Base-by-base conservation (phyloP, 2,797 vertebrate genomes). In the Amniataba percoides region DNA sequence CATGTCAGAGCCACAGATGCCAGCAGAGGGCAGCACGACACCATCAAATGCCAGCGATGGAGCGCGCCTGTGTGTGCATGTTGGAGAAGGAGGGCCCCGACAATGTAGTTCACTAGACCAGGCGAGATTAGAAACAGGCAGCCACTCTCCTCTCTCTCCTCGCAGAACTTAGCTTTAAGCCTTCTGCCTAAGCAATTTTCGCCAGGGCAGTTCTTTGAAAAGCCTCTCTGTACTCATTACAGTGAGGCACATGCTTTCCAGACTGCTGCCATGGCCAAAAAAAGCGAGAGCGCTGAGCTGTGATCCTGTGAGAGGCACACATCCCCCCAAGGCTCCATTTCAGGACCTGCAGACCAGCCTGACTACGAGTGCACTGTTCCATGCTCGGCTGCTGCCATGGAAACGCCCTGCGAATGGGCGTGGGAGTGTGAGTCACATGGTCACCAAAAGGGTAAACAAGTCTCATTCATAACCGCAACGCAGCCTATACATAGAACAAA, bases 391-490 rank as follows among this genome's bases (percentile, higher is more conserved):
- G 93, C 92, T 94, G 65, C 93, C 95, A 94, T 95, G 93, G 94
- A 89, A 93, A 95, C 91, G 46, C 83, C 89, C 84, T 88, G 86
- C 84, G 49, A 93, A 94, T 93, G 92, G 93, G 92, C 63, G 93
- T 93, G 90, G 91, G 92, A 89, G 90, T 80, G 77, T 60, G 86
- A 91, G 92, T 95, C 94, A 95, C 93, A 88, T 95, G 95, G 91
- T 87, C 90, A 85, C 57, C 67, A 69, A 90, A 91, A 90, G 89
- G 84, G 92, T 95, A 95, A 95, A 96, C 94, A 95, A 90, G 92
- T 80, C 94, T 93, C 93, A 95, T 96, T 96, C 94, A 95, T 92
- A 92, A 95, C 89, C 81, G 34, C 87, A 78, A 65, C 85, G 80
- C 77, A 70, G 74, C 56, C 86, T 74, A 66, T 77, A 79, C 78